Conservation (phyloP, 2,888 invertebrate genomes). For the Hedya salicella region DNA sequence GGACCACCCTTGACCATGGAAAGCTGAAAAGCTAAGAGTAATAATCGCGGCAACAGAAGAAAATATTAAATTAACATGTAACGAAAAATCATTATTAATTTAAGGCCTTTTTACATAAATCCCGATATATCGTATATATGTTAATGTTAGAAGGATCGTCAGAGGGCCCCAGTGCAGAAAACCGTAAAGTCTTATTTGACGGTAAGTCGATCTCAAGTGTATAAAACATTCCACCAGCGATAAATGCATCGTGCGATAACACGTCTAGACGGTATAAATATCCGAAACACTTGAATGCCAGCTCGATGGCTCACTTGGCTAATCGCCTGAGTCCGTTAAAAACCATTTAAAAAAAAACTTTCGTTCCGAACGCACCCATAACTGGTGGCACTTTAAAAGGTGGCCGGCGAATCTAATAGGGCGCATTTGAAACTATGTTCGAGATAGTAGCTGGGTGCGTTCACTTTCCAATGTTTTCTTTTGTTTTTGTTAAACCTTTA, state of each 20-base stretch:
- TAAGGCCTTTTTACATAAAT: too few relatives aligned
- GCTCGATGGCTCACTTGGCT: constrained; percentile 82
- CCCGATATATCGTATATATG: too few relatives aligned
- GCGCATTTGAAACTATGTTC: constrained; percentile 66
- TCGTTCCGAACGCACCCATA: constrained; percentile 68
- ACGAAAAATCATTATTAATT: too few relatives aligned
- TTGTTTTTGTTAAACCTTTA: constrained; percentile 11
- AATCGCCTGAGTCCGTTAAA: constrained; percentile 72
- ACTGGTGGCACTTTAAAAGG: constrained; percentile 76
- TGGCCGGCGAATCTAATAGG: constrained; percentile 77
- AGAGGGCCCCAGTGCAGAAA: constrained; percentile 1
- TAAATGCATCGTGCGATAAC: constrained; percentile 77
- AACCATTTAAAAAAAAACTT: constrained; percentile 61
- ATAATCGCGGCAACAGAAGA: too few relatives aligned
- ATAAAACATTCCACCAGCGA: constrained; percentile 77
- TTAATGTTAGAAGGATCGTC: background rate
- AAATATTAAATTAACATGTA: too few relatives aligned
- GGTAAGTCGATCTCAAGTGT: constrained; percentile 69
- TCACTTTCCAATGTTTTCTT: constrained; percentile 47
- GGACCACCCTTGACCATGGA: too few relatives aligned
- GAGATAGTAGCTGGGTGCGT: constrained; percentile 68
- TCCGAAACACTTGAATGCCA: constrained; percentile 80
- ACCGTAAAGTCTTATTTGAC: constrained; percentile 34
- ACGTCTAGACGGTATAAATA: constrained; percentile 82
- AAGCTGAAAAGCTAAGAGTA: too few relatives aligned